These are phyloP conservation scores for Lophura nycthemera DNA, from an alignment of 2,113 vertebrate species.

Conservation along the genomic window DNA sequence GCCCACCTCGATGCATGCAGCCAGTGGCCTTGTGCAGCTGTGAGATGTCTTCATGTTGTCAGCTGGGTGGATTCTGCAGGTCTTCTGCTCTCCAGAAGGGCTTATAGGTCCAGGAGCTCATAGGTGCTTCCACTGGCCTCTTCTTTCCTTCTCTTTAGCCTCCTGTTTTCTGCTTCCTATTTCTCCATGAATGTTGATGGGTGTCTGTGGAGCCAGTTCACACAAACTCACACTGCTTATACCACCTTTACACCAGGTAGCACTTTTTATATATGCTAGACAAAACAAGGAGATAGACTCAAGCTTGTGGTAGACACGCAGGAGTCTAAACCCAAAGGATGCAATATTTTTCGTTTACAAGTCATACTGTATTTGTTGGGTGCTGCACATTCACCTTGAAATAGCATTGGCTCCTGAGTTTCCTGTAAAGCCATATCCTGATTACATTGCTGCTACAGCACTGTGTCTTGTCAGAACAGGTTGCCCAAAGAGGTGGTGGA, in stretches of 20 bases:
- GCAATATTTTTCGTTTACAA: background rate
- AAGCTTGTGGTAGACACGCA: background rate
- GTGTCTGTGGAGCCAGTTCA: background rate
- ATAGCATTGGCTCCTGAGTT: background rate
- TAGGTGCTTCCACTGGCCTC: background rate
- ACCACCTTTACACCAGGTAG: background rate
- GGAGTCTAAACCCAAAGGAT: background rate
- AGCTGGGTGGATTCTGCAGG: background rate
- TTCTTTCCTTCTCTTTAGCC: background rate
- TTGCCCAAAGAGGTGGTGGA: no score
- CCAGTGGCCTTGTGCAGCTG: background rate
- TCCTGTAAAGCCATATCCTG: fast-evolving
- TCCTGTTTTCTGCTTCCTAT: background rate
- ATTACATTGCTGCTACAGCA: background rate
- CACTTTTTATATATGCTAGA: background rate
- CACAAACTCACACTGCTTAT: background rate
- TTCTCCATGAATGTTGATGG: background rate
- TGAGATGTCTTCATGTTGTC: background rate
- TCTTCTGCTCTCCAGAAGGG: background rate
- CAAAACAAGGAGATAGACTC: background rate
- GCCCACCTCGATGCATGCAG: no score
- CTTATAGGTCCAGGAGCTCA: no score
- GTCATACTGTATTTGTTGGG: fast-evolving
- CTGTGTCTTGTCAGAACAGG: background rate
- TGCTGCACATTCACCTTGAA: background rate